Evolutionary conservation across 2,888 invertebrate genomes (phyloP).

Genomic region (Bombylius discolor): DNA sequence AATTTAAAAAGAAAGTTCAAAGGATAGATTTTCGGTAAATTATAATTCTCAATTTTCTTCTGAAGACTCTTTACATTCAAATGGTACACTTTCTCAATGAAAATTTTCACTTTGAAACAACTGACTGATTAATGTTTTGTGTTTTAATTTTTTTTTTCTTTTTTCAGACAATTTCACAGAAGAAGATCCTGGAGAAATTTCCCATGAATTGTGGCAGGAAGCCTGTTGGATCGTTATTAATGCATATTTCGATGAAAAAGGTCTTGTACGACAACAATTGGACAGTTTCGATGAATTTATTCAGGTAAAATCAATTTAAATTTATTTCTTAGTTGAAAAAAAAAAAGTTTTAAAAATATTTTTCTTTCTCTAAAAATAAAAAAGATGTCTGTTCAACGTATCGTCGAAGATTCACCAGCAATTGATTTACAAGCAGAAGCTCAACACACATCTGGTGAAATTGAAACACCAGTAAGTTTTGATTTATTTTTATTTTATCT

Average conservation of each 20-base stretch:
- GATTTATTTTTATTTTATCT: not conserved
- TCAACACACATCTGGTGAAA: conserved; percentile 87
- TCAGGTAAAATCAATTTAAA: conserved; percentile 39
- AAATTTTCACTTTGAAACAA: too few relatives aligned
- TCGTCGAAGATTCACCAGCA: conserved; percentile 97
- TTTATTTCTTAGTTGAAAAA: not conserved
- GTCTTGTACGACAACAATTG: conserved; percentile 94
- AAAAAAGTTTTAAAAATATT: not conserved
- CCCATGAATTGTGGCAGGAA: conserved; percentile 97
- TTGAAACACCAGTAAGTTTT: conserved; percentile 59
- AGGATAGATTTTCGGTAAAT: too few relatives aligned
- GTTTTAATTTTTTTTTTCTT: too few relatives aligned
- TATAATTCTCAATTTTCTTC: too few relatives aligned
- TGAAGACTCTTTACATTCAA: too few relatives aligned
- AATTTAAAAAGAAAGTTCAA: too few relatives aligned
- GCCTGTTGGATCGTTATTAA: conserved; percentile 99
- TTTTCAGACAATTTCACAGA: conserved; percentile 51
- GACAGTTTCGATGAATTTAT: conserved; percentile 99
- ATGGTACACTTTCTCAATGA: too few relatives aligned
- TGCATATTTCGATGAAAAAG: conserved; percentile 99
- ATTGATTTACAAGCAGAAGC: conserved; percentile 97
- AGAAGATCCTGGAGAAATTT: conserved; percentile 88
- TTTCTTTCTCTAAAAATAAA: not conserved
- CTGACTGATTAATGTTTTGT: too few relatives aligned
- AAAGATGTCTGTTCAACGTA: conserved; percentile 93